A percentile compares a stretch with the other conserved stretches of the same genome.
These are phyloP conservation scores for Pollenia griseotomentosa DNA, from an alignment of 2,888 invertebrate species.

Conservation along the genomic window DNA sequence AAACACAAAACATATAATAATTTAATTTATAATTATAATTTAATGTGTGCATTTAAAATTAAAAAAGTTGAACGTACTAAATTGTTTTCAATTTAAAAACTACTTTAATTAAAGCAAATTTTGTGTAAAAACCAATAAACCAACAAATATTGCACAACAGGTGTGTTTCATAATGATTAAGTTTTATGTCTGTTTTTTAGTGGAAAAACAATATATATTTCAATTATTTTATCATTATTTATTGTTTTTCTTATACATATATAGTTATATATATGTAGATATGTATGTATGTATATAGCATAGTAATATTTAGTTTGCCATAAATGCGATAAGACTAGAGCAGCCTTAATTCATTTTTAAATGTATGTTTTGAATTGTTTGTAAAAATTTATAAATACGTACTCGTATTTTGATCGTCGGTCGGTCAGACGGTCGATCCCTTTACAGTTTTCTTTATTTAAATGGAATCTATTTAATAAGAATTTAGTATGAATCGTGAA, in stretches of 20 bases:
- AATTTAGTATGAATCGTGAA: conserved; percentile 2
- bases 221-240: neutral
- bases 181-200: neutral
- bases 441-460: neutral
- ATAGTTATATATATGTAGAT: too few relatives aligned
- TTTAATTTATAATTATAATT: too few relatives aligned
- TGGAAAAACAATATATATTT: conserved; percentile 1
- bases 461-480: conserved; percentile 30
- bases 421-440: too few relatives aligned
- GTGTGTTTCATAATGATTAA: conserved; percentile 52
- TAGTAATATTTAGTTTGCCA: neutral
- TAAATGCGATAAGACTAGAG: conserved; percentile 36
- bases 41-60: too few relatives aligned
- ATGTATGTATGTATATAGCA: too few relatives aligned
- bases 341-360: conserved; percentile 17
- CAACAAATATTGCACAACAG: conserved; percentile 35
- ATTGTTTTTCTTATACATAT: neutral
- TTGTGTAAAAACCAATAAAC: conserved; percentile 13
- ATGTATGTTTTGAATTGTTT: conserved; percentile 9
- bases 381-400: too few relatives aligned
- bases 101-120: too few relatives aligned
- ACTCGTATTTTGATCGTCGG: too few relatives aligned
- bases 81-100: too few relatives aligned
- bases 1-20: too few relatives aligned
- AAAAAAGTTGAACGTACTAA: too few relatives aligned